Base-by-base conservation (phyloP, 2,888 invertebrate species). In the Erynnis tages region DNA sequence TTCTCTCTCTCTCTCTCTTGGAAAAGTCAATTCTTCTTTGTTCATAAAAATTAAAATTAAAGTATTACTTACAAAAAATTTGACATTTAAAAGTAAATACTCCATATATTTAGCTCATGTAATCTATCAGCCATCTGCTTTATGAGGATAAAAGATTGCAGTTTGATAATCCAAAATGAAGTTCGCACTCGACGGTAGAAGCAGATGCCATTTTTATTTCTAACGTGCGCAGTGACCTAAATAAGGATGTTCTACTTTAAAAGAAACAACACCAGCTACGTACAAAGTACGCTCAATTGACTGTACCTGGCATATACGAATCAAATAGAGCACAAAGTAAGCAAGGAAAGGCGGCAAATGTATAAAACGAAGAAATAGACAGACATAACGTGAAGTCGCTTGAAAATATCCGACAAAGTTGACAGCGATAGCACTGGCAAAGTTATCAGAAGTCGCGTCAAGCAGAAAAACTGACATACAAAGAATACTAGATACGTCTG, bases 241-340 rank as follows among this genome's bases (percentile, higher is more conserved):
- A 48, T 40, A 48, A 48, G 38, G 32, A 48, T 48, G 48, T 48
- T 40, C 38, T 23, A 48, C 40, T 43, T 47, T 50, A 27, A 29
- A 35, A 50, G 16, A 43, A 41, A 43, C 41, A 50, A 35, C 32
- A 25, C 21, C 10, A 30, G 34, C 25, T 41, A 21, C 34, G 17
- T 41, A 41, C 32, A 49, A 34, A 41, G 41, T 34, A 34, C 11
- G 3, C 34, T 34, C 41, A 41, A 49, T 34, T 41, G 49, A 41
- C 32, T 41, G 4, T 34, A 32, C 32, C 25, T 43, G 29, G 43
- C 21, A 16, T 25, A 49, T 11, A 50, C 19, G 43, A 35, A 50
- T 35, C 50, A 49, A 49, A 41, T 21, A 6, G 27, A 14, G 13
- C 16, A 50, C 50, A 50, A 47, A 47, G 41, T 41, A 49, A 49